Evolutionary conservation across 2,888 invertebrate genomes (phyloP).

Genomic region (Chrysomela aeneicollis): DNA sequence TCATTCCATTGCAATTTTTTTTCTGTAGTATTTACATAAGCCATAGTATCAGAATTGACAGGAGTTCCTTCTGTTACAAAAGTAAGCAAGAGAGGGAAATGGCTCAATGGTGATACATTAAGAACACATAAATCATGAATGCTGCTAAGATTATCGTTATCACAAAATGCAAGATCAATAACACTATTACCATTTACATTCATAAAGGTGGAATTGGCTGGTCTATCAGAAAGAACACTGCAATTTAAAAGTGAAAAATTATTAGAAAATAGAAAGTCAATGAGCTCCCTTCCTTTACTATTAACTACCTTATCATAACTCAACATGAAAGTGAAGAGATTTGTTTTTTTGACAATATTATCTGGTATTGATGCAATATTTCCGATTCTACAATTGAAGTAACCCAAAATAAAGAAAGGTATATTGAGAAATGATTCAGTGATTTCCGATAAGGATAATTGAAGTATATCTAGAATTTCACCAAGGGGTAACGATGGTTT

Average conservation of each 20-base stretch:
- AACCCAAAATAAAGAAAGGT: slow-evolving; percentile 4
- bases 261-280: slow-evolving; percentile 1
- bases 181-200: not conserved
- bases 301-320: not conserved
- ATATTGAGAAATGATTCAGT: not conserved
- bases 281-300: not conserved
- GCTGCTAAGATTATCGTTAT: not conserved
- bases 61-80: not conserved
- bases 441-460: slow-evolving; percentile 4
- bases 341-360: not conserved
- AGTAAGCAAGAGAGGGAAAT: not conserved
- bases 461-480: slow-evolving; percentile 11
- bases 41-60: not conserved
- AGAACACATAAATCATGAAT: slow-evolving; percentile 9
- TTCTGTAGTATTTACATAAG: not conserved
- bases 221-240: slow-evolving; percentile 2
- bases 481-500: slow-evolving; percentile 1
- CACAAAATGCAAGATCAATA: slow-evolving; percentile 5
- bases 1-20: not conserved
- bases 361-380: slow-evolving; percentile 2
- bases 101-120: not conserved
- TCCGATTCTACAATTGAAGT: not conserved
- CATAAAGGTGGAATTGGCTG: not conserved
- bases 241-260: not conserved
- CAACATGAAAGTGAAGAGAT: not conserved